phyloP scores from a whole-genome alignment of 1,140 invertebrate genomes.

The Heliconius nattereri region DNA sequence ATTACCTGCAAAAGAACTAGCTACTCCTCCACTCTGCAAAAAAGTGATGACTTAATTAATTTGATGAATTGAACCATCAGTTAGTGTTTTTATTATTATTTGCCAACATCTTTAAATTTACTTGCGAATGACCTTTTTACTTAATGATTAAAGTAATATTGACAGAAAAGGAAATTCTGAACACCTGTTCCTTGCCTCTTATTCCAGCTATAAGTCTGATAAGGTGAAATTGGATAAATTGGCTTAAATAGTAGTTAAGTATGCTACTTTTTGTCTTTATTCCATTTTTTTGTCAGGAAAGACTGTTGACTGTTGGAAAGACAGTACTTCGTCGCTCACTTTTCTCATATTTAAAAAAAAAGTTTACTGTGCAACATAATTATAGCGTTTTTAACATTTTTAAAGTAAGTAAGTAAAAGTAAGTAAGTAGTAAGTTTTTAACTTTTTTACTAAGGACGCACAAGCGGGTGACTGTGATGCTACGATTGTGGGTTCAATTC shows the following conservation, averaged over 20 bases:
- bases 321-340: too few species aligned
- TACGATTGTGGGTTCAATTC: too few species aligned
- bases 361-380: too few species aligned
- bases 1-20: slow-evolving; percentile 3
- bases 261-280: neutral
- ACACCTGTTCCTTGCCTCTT: neutral
- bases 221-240: neutral
- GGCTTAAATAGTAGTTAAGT: neutral
- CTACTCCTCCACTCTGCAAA: neutral
- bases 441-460: too few species aligned
- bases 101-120: neutral
- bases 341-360: too few species aligned
- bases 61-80: slow-evolving; percentile 9
- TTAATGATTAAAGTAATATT: neutral
- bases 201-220: neutral
- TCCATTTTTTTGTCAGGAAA: neutral
- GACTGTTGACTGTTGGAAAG: neutral
- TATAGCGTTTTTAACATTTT: too few species aligned
- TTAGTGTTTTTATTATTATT: neutral
- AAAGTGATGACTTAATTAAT: neutral
- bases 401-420: too few species aligned
- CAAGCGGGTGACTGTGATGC: too few species aligned
- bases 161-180: slow-evolving; percentile 1
- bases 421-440: too few species aligned
- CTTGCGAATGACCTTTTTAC: neutral